Evolutionary conservation across 2,113 vertebrate genomes (phyloP).

Genomic region (Xerus inauris): DNA sequence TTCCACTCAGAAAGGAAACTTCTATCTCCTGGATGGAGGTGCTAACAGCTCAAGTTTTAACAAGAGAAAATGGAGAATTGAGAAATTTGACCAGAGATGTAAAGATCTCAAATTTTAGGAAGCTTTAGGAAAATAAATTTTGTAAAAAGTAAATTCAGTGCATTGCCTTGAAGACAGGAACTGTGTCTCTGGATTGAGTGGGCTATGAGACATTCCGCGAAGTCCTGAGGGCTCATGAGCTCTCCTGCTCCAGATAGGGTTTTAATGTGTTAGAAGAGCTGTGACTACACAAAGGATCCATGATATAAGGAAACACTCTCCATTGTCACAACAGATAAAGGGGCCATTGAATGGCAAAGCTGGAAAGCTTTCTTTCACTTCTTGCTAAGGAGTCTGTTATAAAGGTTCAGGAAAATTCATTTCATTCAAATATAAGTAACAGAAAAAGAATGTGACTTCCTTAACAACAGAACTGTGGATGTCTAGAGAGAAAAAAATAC

Average conservation of each 20-base stretch:
- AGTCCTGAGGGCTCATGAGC: neutral
- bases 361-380: neutral
- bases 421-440: neutral
- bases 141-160: neutral
- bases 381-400: neutral
- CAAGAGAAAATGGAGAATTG: neutral
- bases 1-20: neutral
- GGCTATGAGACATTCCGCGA: accelerated
- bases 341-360: neutral
- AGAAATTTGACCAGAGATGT: neutral
- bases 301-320: neutral
- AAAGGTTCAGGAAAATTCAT: neutral
- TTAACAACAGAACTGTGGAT: neutral
- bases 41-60: neutral
- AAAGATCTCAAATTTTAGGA: neutral
- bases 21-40: neutral
- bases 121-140: neutral
- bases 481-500: neutral
- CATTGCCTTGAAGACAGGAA: neutral
- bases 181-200: neutral
- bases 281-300: neutral
- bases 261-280: neutral
- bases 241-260: too few relatives aligned
- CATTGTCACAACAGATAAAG: accelerated
- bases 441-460: neutral